phyloP scores from a whole-genome alignment of 2,797 vertebrate species.

The Schizopygopsis pylzovi region DNA sequence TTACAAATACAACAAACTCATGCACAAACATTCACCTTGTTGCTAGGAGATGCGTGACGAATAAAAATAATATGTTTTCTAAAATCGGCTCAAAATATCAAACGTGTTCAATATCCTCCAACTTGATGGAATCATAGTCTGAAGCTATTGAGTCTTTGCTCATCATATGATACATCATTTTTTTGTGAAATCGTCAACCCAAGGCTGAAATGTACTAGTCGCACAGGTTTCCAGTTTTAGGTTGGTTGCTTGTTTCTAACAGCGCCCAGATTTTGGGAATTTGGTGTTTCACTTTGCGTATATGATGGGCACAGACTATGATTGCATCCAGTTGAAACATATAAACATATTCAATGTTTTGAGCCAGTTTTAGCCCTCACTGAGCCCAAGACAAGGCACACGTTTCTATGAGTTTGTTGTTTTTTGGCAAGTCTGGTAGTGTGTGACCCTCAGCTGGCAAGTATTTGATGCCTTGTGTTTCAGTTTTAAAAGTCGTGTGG shows the following conservation, averaged over 20 bases:
- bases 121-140: background rate
- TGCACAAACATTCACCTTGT: background rate
- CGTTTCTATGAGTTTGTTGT: background rate
- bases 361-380: background rate
- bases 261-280: background rate
- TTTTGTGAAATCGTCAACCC: background rate
- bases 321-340: background rate
- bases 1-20: background rate
- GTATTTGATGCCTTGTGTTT: background rate
- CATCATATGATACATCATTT: background rate
- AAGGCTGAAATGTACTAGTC: background rate
- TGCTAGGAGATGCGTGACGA: conserved; percentile 18
- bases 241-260: background rate
- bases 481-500: background rate
- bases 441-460: background rate
- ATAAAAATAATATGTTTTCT: background rate
- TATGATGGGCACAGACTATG: background rate
- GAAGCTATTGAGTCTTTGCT: background rate
- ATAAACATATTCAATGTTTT: background rate
- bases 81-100: background rate
- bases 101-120: background rate
- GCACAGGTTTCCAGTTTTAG: background rate
- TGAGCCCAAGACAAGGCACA: background rate
- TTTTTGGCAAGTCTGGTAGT: background rate
- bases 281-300: background rate